Conservation (phyloP, 2,113 vertebrate species). For the Pedetes capensis region DNA sequence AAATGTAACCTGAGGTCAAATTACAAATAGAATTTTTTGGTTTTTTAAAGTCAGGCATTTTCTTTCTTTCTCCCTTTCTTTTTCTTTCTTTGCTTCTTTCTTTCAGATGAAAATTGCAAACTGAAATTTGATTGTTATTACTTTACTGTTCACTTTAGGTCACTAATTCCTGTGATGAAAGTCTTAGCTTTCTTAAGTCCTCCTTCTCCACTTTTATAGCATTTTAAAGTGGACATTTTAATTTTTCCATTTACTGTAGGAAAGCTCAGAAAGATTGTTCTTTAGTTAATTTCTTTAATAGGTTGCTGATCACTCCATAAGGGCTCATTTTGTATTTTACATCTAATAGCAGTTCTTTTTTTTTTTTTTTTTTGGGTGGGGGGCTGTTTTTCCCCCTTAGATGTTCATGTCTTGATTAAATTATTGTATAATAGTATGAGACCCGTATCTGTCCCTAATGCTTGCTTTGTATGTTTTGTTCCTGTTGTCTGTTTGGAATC, state of each 20-base stretch:
- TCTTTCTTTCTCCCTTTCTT: too few species aligned
- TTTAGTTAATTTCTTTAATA: slow-evolving; percentile 47
- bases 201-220: background rate
- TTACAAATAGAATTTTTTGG: slow-evolving; percentile 39
- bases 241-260: background rate
- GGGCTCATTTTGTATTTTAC: slow-evolving; percentile 47
- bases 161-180: background rate
- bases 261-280: background rate
- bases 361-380: background rate
- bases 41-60: background rate
- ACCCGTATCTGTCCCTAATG: slow-evolving; percentile 90
- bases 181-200: background rate
- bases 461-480: slow-evolving; percentile 98
- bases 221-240: slow-evolving; percentile 39
- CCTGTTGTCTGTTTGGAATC: slow-evolving; percentile 98
- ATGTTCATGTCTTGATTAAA: slow-evolving; percentile 76
- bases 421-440: slow-evolving; percentile 78
- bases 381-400: background rate
- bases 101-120: background rate
- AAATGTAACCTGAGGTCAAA: slow-evolving; percentile 53
- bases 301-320: background rate
- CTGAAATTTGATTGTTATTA: slow-evolving; percentile 12
- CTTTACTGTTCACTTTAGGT: slow-evolving; percentile 43
- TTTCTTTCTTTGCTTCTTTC: background rate
- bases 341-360: slow-evolving; percentile 17